Conservation (phyloP, 2,888 invertebrate species). For the Tricholauxania praeusta region DNA sequence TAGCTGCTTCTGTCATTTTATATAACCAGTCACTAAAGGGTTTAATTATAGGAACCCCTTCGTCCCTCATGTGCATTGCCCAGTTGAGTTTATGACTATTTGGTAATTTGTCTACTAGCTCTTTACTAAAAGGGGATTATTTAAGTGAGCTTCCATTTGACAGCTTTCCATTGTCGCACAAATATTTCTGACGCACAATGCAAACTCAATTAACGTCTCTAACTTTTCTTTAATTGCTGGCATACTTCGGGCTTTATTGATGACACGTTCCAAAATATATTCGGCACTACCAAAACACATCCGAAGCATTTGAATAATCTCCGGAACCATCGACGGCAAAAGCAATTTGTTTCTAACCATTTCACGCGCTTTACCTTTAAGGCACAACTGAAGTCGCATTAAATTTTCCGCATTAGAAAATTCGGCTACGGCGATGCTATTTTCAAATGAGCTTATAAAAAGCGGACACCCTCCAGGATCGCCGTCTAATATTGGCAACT, state of each 20-base stretch:
- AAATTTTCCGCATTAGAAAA: slow-evolving; percentile 28
- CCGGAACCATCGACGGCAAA: slow-evolving; percentile 35
- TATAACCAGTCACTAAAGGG: background rate
- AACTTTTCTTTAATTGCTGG: slow-evolving; percentile 37
- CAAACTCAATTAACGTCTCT: slow-evolving; percentile 35
- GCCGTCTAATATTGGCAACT: too few species aligned
- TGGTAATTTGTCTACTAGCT: background rate
- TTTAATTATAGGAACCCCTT: background rate
- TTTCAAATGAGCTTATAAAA: too few species aligned
- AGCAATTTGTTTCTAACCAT: slow-evolving; percentile 35
- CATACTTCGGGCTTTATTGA: slow-evolving; percentile 32
- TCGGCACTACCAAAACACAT: slow-evolving; percentile 38
- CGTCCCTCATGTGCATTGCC: slow-evolving; percentile 31
- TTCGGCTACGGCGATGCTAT: too few species aligned
- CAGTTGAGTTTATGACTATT: slow-evolving; percentile 35
- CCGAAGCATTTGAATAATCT: slow-evolving; percentile 36
- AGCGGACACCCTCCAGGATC: too few species aligned
- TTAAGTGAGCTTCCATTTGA: slow-evolving; percentile 15
- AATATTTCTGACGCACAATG: slow-evolving; percentile 22
- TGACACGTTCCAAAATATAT: slow-evolving; percentile 34
- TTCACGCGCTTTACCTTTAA: slow-evolving; percentile 36
- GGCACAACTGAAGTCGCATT: slow-evolving; percentile 19
- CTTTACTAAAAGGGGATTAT: slow-evolving; percentile 19
- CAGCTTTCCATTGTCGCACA: slow-evolving; percentile 29
- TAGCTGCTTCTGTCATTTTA: too few species aligned